Base-by-base conservation (phyloP, 2,888 invertebrate genomes). In the Acleris sparsana region DNA sequence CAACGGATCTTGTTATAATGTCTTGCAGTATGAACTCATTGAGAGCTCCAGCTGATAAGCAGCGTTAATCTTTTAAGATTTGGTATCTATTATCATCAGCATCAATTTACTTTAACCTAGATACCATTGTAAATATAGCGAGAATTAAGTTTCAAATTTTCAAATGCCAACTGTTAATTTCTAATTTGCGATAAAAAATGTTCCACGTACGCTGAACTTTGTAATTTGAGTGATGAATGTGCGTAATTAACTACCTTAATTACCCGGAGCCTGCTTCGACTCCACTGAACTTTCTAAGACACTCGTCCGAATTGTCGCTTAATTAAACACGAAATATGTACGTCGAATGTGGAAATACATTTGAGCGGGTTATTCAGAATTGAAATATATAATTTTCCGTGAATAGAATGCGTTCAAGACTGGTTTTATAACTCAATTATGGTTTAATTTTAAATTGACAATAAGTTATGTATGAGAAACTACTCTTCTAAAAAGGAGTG, bases 211-310 rank as follows among this genome's bases (percentile, higher is more conserved):
- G 33, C 61, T 52, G 61, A 66, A 51, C 55, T 62, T 57, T 9
- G 52, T 48, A 25, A 66, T 66, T 62, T 49, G 22, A 66, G 62
- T 66, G 66, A 66, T 66, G 18, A 52, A 66, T 56, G 61, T 20
- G 17, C n/a, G 46, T 53, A 61, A 65, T 61, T 56, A 60, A 56
- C 60, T 65, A 62, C 57, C 33, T 57, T 66, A 66, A 66, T 66
- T 62, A 66, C 56, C 53, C 57, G 57, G 62, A 62, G 52, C 52
- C 52, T 55, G 51, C 33, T 62, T 56, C 39, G 57, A 66, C 57
- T 66, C 48, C 39, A 57, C 53, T 39, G 22, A 66, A 66, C 57
- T 66, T 62, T 39, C 61, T 20, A 51, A 62, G 49, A 44, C 55
- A 56, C 52, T 52, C 56, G 17, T 55, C 55, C 51, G 22, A 57